Evolutionary conservation across 2,888 invertebrate genomes (phyloP).

Genomic region (Caenorhabditis parvicauda): DNA sequence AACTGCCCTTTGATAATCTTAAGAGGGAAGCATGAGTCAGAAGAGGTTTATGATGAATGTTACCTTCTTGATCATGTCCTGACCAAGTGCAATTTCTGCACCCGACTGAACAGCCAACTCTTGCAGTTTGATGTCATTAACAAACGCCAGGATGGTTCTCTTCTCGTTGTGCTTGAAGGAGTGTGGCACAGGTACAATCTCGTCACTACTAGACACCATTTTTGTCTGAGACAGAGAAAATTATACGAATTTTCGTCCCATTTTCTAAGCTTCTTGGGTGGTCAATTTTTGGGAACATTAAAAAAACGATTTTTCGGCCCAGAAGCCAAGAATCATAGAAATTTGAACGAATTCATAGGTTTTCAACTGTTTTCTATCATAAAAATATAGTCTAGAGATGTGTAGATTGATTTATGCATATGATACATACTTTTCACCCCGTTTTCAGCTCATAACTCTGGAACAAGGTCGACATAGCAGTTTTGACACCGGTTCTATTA

Average conservation of each 20-base stretch:
- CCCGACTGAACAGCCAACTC: slow-evolving; percentile 55
- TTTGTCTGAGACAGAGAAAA: slow-evolving; percentile 43
- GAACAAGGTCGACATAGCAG: no score
- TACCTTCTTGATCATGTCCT: slow-evolving; percentile 59
- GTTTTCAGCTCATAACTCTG: no score
- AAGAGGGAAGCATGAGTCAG: slow-evolving; percentile 1
- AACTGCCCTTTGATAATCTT: slow-evolving; percentile 61
- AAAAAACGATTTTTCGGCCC: not conserved
- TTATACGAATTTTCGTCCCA: not conserved
- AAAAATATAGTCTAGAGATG: no score
- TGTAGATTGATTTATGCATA: no score
- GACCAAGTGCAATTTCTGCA: slow-evolving; percentile 59
- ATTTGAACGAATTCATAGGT: no score
- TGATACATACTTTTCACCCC: not conserved
- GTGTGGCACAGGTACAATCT: slow-evolving; percentile 57
- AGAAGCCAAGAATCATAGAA: no score
- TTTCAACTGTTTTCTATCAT: no score
- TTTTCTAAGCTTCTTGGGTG: no score
- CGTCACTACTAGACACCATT: slow-evolving; percentile 53
- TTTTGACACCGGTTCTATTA: no score
- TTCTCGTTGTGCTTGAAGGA: slow-evolving; percentile 61
- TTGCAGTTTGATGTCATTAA: slow-evolving; percentile 46
- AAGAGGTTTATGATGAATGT: not conserved
- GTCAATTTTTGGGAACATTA: not conserved
- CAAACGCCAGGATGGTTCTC: slow-evolving; percentile 59